Conservation (phyloP, 2,888 invertebrate genomes). For the Rhagonycha fulva region DNA sequence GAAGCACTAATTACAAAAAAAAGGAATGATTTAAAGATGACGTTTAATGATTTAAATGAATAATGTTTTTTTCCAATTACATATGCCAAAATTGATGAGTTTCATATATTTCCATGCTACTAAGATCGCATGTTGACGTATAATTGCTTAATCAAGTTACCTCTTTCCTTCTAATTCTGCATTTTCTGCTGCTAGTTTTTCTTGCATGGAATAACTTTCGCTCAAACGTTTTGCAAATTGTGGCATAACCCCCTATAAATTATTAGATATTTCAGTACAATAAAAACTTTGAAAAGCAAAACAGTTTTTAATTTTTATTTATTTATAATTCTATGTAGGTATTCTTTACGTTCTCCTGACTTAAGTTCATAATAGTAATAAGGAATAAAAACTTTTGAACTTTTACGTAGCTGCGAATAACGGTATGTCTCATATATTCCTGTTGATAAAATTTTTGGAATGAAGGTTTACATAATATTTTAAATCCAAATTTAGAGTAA, state of each 20-base stretch:
- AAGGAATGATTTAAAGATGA: neutral
- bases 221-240: conserved; percentile 61
- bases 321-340: no score
- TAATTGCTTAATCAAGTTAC: conserved; percentile 46
- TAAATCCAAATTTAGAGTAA: no score
- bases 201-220: conserved; percentile 70
- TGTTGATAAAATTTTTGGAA: no score
- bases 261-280: conserved; percentile 2
- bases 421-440: no score
- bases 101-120: conserved; percentile 3
- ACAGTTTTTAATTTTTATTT: no score
- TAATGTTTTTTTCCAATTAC: conserved; percentile 4
- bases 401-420: no score
- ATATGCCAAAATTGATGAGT: conserved; percentile 17
- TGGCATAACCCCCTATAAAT: conserved; percentile 41
- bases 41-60: conserved; percentile 9
- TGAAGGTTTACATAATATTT: no score
- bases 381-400: no score
- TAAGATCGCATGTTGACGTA: neutral
- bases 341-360: no score
- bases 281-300: no score
- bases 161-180: conserved; percentile 70
- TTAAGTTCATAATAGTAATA: no score
- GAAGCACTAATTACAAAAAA: neutral
- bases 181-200: conserved; percentile 69